Conservation (phyloP, 2,888 invertebrate species). For the Conus canariensis region DNA sequence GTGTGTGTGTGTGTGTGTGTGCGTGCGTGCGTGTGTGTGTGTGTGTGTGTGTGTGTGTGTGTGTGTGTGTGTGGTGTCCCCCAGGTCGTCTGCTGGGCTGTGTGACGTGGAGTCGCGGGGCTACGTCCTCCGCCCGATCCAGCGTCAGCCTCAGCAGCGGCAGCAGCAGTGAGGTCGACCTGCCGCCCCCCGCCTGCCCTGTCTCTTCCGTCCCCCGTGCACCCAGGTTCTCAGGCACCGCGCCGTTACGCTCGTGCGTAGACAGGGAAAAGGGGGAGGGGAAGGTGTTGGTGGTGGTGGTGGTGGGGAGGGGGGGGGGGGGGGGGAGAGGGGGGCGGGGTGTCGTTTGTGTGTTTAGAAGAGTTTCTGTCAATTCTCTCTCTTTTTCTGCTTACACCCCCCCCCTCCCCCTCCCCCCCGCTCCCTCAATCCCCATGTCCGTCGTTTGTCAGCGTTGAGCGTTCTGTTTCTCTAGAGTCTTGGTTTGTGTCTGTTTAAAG, state of each 20-base stretch:
- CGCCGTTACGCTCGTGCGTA: not conserved
- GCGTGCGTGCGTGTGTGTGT: not conserved
- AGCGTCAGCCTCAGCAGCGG: not conserved
- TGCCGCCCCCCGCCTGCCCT: not conserved
- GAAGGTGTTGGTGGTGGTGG: too few species aligned
- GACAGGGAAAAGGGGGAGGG: too few species aligned
- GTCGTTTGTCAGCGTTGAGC: too few species aligned
- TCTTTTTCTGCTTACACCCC: too few species aligned
- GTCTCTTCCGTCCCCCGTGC: not conserved
- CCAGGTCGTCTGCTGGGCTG: slow-evolving; percentile 38
- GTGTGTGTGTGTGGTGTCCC: not conserved
- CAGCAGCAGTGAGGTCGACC: not conserved
- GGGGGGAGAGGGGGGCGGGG: too few species aligned
- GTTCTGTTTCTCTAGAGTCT: too few species aligned
- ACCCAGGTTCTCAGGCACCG: not conserved
- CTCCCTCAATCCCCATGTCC: too few species aligned
- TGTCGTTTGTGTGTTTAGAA: too few species aligned
- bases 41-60: not conserved
- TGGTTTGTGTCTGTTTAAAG: too few species aligned
- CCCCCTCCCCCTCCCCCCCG: too few species aligned
- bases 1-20: not conserved
- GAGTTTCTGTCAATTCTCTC: too few species aligned
- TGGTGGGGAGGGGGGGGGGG: too few species aligned
- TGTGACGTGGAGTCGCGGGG: not conserved
- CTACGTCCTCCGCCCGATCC: not conserved